Conservation (phyloP, 2,888 invertebrate genomes). For the Cantharis lateralis region DNA sequence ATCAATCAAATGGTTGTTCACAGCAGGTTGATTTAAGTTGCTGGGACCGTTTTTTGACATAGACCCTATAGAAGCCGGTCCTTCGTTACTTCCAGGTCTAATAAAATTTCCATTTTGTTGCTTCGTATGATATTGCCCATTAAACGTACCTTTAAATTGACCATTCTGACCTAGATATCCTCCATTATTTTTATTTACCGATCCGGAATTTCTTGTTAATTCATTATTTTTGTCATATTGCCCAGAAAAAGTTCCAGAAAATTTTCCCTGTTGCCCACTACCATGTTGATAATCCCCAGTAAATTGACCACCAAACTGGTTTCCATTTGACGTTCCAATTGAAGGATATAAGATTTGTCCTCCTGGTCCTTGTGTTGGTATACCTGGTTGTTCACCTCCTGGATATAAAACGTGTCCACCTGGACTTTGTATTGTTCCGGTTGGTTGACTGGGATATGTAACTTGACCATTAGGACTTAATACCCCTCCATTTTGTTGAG, state of each 20-base stretch:
- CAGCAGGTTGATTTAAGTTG: not conserved
- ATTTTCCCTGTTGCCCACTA: conserved; percentile 29
- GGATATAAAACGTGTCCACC: conserved; percentile 15
- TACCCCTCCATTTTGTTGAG: not conserved
- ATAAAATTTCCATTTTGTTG: conserved; percentile 5
- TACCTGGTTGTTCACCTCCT: not conserved
- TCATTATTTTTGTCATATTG: conserved; percentile 16
- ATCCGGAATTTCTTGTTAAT: not conserved
- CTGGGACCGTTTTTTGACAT: conserved; percentile 5
- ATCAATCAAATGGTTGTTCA: not conserved
- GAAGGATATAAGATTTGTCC: not conserved
- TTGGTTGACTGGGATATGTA: not conserved
- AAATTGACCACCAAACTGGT: conserved; percentile 40
- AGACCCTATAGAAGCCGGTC: conserved; percentile 12
- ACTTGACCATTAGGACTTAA: not conserved
- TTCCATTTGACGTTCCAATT: conserved; percentile 4
- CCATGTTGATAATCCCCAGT: conserved; percentile 37
- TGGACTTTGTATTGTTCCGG: not conserved
- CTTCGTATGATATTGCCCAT: conserved; percentile 38
- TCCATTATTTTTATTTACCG: not conserved
- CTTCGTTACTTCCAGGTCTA: conserved; percentile 13
- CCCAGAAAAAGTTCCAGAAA: conserved; percentile 30
- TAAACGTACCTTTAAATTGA: conserved; percentile 42
- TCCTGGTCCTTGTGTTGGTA: not conserved
- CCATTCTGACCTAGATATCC: conserved; percentile 34